Evolutionary conservation across 2,888 invertebrate species (phyloP).

Genomic region (Xanthorhoe spadicearia): DNA sequence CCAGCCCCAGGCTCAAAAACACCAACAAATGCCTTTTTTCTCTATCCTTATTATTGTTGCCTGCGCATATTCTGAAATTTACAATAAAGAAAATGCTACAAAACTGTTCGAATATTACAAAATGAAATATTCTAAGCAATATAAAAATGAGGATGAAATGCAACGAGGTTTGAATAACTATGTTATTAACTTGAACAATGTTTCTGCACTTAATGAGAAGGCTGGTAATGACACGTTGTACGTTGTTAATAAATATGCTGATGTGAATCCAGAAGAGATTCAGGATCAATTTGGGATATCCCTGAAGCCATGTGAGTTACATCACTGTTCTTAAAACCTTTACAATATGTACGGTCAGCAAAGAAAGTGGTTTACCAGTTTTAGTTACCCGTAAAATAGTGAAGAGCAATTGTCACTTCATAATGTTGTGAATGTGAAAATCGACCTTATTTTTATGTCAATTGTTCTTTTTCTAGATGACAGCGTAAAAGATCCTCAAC

Average conservation of each 20-base stretch:
- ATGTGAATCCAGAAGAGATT: slow-evolving; percentile 54
- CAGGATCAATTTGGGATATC: slow-evolving; percentile 55
- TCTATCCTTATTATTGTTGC: slow-evolving; percentile 11
- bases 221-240: slow-evolving; percentile 48
- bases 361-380: too few species aligned
- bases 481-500: slow-evolving; percentile 39
- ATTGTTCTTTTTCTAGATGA: slow-evolving; percentile 46
- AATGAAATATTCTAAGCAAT: slow-evolving; percentile 56
- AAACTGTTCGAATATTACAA: slow-evolving; percentile 55
- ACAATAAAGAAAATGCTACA: slow-evolving; percentile 25
- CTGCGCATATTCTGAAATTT: slow-evolving; percentile 18
- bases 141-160: slow-evolving; percentile 49
- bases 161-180: slow-evolving; percentile 54
- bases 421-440: too few species aligned
- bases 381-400: too few species aligned
- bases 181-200: slow-evolving; percentile 54
- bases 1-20: slow-evolving; percentile 1
- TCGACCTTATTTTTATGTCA: too few species aligned
- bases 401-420: too few species aligned
- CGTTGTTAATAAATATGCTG: slow-evolving; percentile 61
- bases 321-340: too few species aligned
- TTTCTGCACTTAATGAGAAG: slow-evolving; percentile 55
- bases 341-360: too few species aligned
- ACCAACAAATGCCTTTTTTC: slow-evolving; percentile 16
- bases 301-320: slow-evolving; percentile 60